Evolutionary conservation across 2,888 invertebrate genomes (phyloP).

Genomic region (Eupsilia transversa): DNA sequence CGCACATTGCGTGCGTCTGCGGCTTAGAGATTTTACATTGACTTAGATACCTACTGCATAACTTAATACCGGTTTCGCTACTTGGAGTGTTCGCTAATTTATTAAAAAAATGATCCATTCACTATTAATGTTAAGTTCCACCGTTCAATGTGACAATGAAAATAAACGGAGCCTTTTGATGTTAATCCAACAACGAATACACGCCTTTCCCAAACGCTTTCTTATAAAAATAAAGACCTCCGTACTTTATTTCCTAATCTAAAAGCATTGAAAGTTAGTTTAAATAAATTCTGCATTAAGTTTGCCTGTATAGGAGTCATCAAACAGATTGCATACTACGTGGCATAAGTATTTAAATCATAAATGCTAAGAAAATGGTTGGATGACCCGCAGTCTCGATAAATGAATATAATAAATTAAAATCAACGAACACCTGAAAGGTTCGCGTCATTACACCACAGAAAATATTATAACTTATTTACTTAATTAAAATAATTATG

Average conservation of each 20-base stretch:
- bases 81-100: background rate
- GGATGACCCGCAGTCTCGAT: background rate
- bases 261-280: background rate
- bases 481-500: slow-evolving; percentile 2
- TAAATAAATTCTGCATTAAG: background rate
- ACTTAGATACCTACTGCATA: slow-evolving; percentile 28
- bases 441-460: background rate
- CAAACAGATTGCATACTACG: background rate
- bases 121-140: background rate
- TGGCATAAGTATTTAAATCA: background rate
- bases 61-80: slow-evolving; percentile 34
- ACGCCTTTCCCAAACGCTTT: background rate
- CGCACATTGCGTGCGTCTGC: slow-evolving; percentile 16
- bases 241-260: background rate
- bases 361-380: background rate
- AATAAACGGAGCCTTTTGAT: slow-evolving; percentile 1
- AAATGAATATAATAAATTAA: background rate
- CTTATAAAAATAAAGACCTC: background rate
- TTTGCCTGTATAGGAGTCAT: background rate
- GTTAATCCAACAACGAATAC: background rate
- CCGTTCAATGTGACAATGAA: background rate
- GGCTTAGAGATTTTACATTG: slow-evolving; percentile 16
- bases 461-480: background rate
- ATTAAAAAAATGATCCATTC: background rate
- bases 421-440: slow-evolving; percentile 7